Evolutionary conservation across 2,797 vertebrate genomes (phyloP).

Genomic region (Dryobates pubescens): DNA sequence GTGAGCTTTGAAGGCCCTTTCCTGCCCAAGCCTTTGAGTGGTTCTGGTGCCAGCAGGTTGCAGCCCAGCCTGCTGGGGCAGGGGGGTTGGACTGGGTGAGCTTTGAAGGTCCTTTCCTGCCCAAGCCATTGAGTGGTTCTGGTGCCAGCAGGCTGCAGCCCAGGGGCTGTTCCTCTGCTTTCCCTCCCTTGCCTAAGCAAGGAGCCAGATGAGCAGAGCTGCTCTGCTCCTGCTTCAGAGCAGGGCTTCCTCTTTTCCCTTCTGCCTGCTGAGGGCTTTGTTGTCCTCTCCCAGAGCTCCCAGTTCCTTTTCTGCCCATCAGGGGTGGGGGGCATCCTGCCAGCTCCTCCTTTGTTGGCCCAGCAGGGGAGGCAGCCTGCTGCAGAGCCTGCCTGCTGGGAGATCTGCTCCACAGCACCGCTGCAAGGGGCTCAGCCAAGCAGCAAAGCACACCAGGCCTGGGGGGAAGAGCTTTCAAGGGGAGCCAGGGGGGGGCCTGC

Average conservation of each 20-base stretch:
- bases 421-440: accelerated
- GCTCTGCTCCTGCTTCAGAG: not conserved
- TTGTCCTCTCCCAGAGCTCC: not conserved
- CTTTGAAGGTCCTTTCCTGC: not conserved
- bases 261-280: not conserved
- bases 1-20: no score
- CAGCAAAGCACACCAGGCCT: not conserved
- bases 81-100: no score
- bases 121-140: not conserved
- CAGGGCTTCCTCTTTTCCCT: not conserved
- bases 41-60: no score
- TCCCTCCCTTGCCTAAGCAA: not conserved
- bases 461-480: not conserved
- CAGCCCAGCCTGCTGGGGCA: no score
- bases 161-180: not conserved
- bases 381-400: not conserved
- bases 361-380: not conserved
- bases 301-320: not conserved
- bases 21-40: no score
- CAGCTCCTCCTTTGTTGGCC: not conserved
- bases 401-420: not conserved
- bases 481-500: not conserved
- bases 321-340: not conserved
- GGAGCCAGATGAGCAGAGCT: not conserved
- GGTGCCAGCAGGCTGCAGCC: not conserved